Base-by-base conservation (phyloP, 1,140 invertebrate species). In the Microvelia longipes region DNA sequence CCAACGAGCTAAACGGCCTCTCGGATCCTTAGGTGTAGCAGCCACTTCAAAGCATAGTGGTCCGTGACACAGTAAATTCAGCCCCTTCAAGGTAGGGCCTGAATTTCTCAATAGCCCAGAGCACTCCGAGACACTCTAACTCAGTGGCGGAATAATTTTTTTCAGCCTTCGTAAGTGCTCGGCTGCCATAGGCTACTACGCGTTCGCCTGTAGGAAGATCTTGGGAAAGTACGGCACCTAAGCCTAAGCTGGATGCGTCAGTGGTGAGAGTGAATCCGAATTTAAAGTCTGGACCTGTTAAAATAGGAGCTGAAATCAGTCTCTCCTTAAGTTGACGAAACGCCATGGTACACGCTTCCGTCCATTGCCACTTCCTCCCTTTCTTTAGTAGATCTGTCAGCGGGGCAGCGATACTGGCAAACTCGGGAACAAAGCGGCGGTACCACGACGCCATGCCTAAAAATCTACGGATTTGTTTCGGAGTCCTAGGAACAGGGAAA, bases 371-470 rank as follows among this genome's bases (percentile, higher is more conserved):
- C 24, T 64, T 64, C 62, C 24, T 64, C 25, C 62, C 62, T 25
- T 64, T 64, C 24, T 64, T 64, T 24, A 64, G 62, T 2, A 15
- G 15, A 24, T 64, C 62, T n/a, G 72, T 76, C 11, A 81, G 67
- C 5, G 80, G 79, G 24, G 73, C 70, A 27, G 79, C 74, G 2
- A 78, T 68, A 1, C 72, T 70, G 0, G 81, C 75, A 71, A 82
- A 84, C 73, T 82, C 74, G 15, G 73, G 73, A 30, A 83, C 75
- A 70, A 81, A 84, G 5, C 75, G 67, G 2, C 78, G 69, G 70
- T 81, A 81, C 73, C 79, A 82, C 1, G 76, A 75, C 0, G 78
- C 75, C 68, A 82, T 77, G 1, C 81, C 82, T 13, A 82, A 72
- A 70, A 84, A 83, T 66, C 78, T 69, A 60, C 78, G 69, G 0